phyloP scores from a whole-genome alignment of 2,797 vertebrate genomes.

The Lepidocolaptes lacrymiger region DNA sequence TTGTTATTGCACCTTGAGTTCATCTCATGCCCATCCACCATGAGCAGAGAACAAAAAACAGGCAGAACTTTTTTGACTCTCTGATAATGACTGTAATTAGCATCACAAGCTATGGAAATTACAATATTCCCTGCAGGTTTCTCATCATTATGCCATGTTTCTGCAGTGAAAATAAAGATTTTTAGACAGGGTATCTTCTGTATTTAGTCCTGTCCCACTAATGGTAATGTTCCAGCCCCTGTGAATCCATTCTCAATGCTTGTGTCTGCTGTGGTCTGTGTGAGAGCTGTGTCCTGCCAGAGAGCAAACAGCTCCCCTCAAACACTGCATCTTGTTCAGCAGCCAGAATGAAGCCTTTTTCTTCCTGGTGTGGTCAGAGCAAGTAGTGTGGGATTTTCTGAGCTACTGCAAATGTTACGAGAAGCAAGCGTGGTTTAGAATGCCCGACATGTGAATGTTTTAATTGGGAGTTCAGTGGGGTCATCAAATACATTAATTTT shows the following conservation, averaged over 20 bases:
- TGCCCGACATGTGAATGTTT: background rate
- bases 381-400: background rate
- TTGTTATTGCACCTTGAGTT: background rate
- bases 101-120: slow-evolving; percentile 64
- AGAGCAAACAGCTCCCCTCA: background rate
- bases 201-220: background rate
- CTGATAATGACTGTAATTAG: slow-evolving; percentile 70
- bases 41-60: slow-evolving; percentile 27
- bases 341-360: background rate
- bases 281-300: slow-evolving; percentile 24
- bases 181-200: slow-evolving; percentile 9
- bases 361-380: background rate
- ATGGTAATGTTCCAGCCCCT: background rate
- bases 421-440: background rate
- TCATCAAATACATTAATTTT: background rate
- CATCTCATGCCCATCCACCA: background rate
- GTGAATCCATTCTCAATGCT: background rate
- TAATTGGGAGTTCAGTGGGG: background rate
- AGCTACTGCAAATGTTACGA: background rate
- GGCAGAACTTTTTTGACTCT: slow-evolving; percentile 10
- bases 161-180: background rate
- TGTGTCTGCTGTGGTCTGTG: background rate
- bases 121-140: slow-evolving; percentile 50
- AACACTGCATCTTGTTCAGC: background rate
- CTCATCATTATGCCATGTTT: slow-evolving; percentile 6